phyloP scores from a whole-genome alignment of 2,888 invertebrate genomes.

The Empis stercorea region DNA sequence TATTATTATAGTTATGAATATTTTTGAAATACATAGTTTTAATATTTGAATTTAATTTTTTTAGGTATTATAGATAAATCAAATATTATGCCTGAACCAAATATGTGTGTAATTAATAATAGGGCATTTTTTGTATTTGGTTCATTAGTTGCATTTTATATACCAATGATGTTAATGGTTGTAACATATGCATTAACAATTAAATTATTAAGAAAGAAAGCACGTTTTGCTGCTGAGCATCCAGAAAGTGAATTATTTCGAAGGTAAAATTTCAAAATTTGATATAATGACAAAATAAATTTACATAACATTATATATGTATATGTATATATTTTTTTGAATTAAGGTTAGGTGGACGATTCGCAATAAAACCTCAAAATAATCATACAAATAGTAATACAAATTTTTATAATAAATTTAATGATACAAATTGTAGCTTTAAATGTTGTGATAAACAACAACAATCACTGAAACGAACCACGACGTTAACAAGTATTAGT shows the following conservation, averaged over 20 bases:
- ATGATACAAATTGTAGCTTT: neutral
- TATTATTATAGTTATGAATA: too few species aligned
- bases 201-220: constrained; percentile 67
- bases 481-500: neutral
- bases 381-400: constrained; percentile 18
- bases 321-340: neutral
- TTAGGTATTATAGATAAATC: constrained; percentile 59
- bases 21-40: neutral
- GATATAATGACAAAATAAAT: too few species aligned
- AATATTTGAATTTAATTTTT: neutral
- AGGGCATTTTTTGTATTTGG: constrained; percentile 81
- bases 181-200: constrained; percentile 84
- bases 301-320: too few species aligned
- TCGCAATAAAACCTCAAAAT: constrained; percentile 32
- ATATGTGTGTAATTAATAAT: constrained; percentile 71
- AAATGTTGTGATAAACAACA: neutral
- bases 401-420: constrained; percentile 17
- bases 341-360: constrained; percentile 31
- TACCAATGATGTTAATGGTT: constrained; percentile 92
- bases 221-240: constrained; percentile 55
- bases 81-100: constrained; percentile 69
- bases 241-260: constrained; percentile 47
- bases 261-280: constrained; percentile 25
- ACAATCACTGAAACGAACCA: neutral
- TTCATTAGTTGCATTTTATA: constrained; percentile 85